These are phyloP conservation scores for Lepidurus couesii DNA, from an alignment of 1,140 invertebrate species.

Conservation along the genomic window DNA sequence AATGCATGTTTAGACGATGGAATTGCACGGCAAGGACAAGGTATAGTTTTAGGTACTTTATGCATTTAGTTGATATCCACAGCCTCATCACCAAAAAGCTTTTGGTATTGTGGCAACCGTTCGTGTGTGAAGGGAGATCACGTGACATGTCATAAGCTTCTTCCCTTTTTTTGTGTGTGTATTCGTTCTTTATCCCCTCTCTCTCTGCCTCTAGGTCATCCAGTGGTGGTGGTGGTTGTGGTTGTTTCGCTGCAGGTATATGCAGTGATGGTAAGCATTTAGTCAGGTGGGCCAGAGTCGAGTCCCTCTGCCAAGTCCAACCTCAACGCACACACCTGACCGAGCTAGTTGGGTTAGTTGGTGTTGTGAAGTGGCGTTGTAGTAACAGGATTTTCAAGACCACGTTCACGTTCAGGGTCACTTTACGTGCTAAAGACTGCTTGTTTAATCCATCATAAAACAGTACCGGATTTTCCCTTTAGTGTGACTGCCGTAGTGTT, in stretches of 20 bases:
- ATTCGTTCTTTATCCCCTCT: background rate
- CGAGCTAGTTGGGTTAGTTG: slow-evolving; percentile 18
- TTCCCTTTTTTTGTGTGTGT: background rate
- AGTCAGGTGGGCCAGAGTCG: background rate
- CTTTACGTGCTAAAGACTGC: background rate
- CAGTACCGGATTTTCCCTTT: background rate
- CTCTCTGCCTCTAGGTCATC: background rate
- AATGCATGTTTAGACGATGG: too few species aligned
- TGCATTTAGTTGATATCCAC: background rate
- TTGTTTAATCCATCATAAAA: background rate
- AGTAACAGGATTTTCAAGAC: background rate
- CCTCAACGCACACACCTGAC: slow-evolving; percentile 16
- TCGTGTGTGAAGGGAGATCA: background rate
- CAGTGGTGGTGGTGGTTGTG: background rate
- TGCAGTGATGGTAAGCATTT: slow-evolving; percentile 14
- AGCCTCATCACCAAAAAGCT: background rate
- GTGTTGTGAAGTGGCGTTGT: slow-evolving; percentile 2
- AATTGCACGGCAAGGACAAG: background rate
- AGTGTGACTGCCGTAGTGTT: background rate
- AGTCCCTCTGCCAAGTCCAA: background rate
- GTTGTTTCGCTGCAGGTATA: background rate
- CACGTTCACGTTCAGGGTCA: slow-evolving; percentile 5
- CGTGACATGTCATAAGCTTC: background rate
- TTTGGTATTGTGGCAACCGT: background rate
- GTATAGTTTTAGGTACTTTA: background rate